phyloP scores from a whole-genome alignment of 2,113 vertebrate species.

The Epinephelus lanceolatus region DNA sequence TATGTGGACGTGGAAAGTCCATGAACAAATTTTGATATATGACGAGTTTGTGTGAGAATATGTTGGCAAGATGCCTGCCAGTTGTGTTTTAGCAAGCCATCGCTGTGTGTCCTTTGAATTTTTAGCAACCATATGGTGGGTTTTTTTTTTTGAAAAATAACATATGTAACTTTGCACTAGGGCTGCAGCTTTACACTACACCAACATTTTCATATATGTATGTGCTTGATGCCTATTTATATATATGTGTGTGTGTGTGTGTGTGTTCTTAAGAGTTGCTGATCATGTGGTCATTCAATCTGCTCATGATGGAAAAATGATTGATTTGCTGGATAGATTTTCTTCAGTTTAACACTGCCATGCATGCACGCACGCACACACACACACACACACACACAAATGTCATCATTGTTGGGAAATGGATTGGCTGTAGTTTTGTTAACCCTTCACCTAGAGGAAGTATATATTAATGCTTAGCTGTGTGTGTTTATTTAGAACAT shows the following conservation, averaged over 20 bases:
- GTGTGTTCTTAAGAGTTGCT: constrained; percentile 20
- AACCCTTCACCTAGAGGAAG: constrained; percentile 42
- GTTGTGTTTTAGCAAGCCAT: too few relatives aligned
- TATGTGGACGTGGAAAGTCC: too few relatives aligned
- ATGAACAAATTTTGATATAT: too few relatives aligned
- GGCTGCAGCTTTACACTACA: neutral
- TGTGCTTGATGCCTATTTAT: neutral
- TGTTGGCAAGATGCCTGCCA: too few relatives aligned
- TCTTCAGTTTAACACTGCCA: constrained; percentile 13
- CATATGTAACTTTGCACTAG: too few relatives aligned
- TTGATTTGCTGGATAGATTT: constrained; percentile 58
- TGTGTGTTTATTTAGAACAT: neutral
- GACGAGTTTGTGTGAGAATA: too few relatives aligned
- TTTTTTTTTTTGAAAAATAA: too few relatives aligned
- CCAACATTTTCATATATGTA: neutral
- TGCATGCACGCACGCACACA: neutral
- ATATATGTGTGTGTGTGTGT: constrained; percentile 3
- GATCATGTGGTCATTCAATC: constrained; percentile 58
- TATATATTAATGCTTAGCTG: too few relatives aligned
- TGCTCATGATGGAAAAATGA: constrained; percentile 41
- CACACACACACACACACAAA: neutral
- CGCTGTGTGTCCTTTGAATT: too few relatives aligned
- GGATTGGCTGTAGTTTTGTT: constrained; percentile 6
- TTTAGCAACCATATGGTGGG: too few relatives aligned
- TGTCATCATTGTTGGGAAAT: constrained; percentile 35